Evolutionary conservation across 2,113 vertebrate species (phyloP).

Genomic region (Microcebus lehilahytsara): DNA sequence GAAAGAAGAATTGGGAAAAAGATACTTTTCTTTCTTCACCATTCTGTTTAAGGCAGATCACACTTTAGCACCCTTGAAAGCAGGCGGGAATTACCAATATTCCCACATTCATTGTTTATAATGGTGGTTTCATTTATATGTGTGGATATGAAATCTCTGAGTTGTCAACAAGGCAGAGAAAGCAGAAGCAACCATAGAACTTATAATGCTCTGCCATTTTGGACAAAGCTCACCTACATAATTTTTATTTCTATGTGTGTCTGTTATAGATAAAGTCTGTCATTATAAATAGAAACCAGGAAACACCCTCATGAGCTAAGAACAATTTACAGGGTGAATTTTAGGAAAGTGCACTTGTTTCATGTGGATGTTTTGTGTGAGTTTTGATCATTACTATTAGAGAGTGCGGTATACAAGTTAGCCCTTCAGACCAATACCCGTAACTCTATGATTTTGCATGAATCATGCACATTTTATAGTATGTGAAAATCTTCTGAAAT

Average conservation of each 20-base stretch:
- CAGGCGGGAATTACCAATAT: not conserved
- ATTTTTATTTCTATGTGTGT: not conserved
- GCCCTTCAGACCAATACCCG: not conserved
- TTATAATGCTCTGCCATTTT: not conserved
- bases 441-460: not conserved
- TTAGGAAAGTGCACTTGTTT: not conserved
- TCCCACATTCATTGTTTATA: not conserved
- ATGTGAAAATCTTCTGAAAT: not conserved
- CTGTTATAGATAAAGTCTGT: not conserved
- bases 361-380: not conserved
- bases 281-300: not conserved
- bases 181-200: not conserved
- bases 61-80: not conserved
- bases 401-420: not conserved
- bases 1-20: not conserved
- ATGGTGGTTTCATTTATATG: not conserved
- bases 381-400: not conserved
- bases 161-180: not conserved
- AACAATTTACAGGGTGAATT: not conserved
- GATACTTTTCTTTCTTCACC: not conserved
- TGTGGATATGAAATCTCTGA: not conserved
- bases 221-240: not conserved
- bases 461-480: not conserved
- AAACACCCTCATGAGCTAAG: not conserved
- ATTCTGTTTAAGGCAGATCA: not conserved